Percentiles rank a stretch among this genome's conserved stretches.
These are phyloP conservation scores for Lasioglossum zephyrum DNA, from an alignment of 2,888 invertebrate genomes.

Conservation along the genomic window DNA sequence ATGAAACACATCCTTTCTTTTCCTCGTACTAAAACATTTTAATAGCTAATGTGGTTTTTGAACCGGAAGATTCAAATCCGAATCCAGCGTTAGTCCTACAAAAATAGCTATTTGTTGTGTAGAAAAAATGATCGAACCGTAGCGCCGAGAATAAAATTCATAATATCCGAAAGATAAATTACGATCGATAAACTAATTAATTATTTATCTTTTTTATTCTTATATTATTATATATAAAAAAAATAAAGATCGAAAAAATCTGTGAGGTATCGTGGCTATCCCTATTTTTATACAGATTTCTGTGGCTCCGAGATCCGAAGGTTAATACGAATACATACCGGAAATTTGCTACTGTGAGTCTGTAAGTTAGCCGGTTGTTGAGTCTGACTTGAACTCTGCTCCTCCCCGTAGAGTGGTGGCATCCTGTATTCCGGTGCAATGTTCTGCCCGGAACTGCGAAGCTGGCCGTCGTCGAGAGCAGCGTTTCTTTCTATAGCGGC, in stretches of 20 bases:
- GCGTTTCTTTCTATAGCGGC: conserved; percentile 60
- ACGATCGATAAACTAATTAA: too few relatives aligned
- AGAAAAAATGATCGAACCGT: too few relatives aligned
- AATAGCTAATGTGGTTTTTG: too few relatives aligned
- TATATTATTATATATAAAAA: neutral
- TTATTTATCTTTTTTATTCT: neutral
- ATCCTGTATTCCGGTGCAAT: conserved; percentile 80
- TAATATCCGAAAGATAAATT: too few relatives aligned
- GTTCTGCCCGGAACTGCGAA: conserved; percentile 78
- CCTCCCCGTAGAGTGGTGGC: conserved; percentile 83
- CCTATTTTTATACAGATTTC: neutral
- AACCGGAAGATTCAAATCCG: too few relatives aligned
- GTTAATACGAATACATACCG: conserved; percentile 85
- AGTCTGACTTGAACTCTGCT: conserved; percentile 84
- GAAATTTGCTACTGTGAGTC: conserved; percentile 92
- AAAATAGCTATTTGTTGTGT: too few relatives aligned
- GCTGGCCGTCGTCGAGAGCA: conserved; percentile 81
- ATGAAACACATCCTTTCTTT: too few relatives aligned
- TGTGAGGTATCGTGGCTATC: neutral
- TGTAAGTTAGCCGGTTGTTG: conserved; percentile 86
- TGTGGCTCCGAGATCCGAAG: neutral
- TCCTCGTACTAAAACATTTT: too few relatives aligned
- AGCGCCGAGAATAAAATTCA: too few relatives aligned
- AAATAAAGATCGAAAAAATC: neutral
- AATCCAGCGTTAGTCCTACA: too few relatives aligned